Conservation (phyloP, 2,113 vertebrate species). For the Dicerorhinus sumatrensis region DNA sequence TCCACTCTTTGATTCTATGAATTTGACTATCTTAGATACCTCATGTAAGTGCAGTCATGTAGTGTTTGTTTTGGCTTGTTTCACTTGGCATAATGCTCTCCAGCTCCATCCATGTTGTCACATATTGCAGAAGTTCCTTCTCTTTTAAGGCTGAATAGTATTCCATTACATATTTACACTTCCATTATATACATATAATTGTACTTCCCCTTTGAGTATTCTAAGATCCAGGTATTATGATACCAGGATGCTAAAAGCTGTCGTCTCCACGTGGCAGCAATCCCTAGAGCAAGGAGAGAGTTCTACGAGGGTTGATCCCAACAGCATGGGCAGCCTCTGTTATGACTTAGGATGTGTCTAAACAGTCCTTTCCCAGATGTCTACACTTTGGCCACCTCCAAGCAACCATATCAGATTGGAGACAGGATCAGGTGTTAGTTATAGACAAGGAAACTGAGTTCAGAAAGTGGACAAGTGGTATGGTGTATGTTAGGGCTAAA, state of each 20-base stretch:
- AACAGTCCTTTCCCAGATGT: not conserved
- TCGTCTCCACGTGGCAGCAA: not conserved
- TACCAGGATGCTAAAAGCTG: not conserved
- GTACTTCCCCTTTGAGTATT: not conserved
- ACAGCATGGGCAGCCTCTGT: not conserved
- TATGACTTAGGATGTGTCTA: not conserved
- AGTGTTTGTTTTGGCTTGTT: not conserved
- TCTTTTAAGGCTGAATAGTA: not conserved
- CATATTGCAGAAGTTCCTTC: not conserved
- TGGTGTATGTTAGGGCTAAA: not conserved
- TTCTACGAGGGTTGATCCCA: not conserved
- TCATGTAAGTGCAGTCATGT: not conserved
- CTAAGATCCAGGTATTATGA: not conserved
- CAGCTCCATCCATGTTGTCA: not conserved
- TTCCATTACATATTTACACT: not conserved
- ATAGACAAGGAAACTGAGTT: not conserved
- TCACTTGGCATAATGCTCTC: not conserved
- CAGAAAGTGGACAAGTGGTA: not conserved
- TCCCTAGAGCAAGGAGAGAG: not conserved
- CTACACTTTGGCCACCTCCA: not conserved
- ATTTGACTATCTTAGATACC: not conserved
- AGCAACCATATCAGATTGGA: not conserved
- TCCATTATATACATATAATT: not conserved
- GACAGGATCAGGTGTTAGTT: not conserved
- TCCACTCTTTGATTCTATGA: not conserved